These are phyloP conservation scores for Drosophila sordidula DNA, from an alignment of 2,888 invertebrate genomes.

Conservation along the genomic window DNA sequence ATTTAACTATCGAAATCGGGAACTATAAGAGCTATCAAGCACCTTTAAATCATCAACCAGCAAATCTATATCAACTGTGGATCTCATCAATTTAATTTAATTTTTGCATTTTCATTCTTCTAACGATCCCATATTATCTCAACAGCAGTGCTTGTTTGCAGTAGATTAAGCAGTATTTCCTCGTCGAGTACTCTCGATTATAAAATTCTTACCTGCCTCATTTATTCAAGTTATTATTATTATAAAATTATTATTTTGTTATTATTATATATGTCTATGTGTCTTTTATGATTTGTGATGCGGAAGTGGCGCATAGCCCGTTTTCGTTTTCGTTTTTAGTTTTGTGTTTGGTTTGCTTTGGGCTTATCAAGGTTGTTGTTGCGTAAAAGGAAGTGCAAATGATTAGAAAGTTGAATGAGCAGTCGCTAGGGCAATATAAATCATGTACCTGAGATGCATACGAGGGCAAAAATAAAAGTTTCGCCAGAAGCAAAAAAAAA, in stretches of 20 bases:
- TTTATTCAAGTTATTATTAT: constrained; percentile 32
- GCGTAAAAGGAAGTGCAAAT: constrained; percentile 79
- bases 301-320: constrained; percentile 59
- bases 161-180: constrained; percentile 9
- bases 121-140: too few species aligned
- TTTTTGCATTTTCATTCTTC: background rate
- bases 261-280: constrained; percentile 21
- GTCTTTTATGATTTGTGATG: constrained; percentile 13
- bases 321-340: constrained; percentile 51
- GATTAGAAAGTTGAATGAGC: constrained; percentile 71
- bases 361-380: constrained; percentile 76
- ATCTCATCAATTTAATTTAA: background rate
- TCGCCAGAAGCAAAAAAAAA: constrained; percentile 1
- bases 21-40: background rate
- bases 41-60: background rate
- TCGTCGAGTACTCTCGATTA: background rate
- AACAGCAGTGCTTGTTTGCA: background rate
- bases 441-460: constrained; percentile 49
- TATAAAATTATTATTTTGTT: constrained; percentile 35
- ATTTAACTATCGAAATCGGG: background rate
- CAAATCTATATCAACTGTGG: too few species aligned
- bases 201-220: constrained; percentile 15
- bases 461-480: constrained; percentile 38
- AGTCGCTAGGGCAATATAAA: constrained; percentile 33
- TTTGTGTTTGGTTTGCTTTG: constrained; percentile 11